phyloP scores from a whole-genome alignment of 1,140 invertebrate species.

The Ceratina australensis region DNA sequence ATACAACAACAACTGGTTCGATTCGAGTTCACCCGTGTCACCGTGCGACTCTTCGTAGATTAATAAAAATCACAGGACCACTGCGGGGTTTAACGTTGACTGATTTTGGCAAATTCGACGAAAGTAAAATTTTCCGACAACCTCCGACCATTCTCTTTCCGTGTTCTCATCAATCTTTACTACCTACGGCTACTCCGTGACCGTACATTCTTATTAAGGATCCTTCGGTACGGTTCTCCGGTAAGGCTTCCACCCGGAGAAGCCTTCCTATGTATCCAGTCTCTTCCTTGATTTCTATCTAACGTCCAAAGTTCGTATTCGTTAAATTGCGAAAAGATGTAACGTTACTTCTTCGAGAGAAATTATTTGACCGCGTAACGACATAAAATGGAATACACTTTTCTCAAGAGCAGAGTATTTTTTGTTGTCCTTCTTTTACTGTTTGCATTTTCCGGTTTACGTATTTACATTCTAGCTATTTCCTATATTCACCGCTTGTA shows the following conservation, averaged over 20 bases:
- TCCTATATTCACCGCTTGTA: not conserved
- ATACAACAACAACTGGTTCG: conserved; percentile 1
- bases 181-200: conserved; percentile 32
- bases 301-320: not conserved
- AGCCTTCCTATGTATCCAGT: conserved; percentile 27
- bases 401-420: too few relatives aligned
- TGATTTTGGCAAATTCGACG: conserved; percentile 32
- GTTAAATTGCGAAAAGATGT: conserved; percentile 42
- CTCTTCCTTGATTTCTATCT: not conserved
- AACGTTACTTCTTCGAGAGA: conserved; percentile 1
- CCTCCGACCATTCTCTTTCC: not conserved
- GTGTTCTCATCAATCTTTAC: conserved; percentile 27
- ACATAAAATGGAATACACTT: not conserved
- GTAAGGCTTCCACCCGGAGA: conserved; percentile 12
- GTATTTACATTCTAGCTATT: not conserved
- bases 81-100: not conserved
- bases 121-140: not conserved
- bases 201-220: conserved; percentile 46
- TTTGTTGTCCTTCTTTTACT: not conserved
- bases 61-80: not conserved
- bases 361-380: not conserved
- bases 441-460: not conserved
- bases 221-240: not conserved
- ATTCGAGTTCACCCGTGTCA: not conserved
- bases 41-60: conserved; percentile 1